A percentile compares a stretch with the other conserved stretches of the same genome.
Evolutionary conservation across 2,888 invertebrate genomes (phyloP).

Genomic region (Carcina quercana): DNA sequence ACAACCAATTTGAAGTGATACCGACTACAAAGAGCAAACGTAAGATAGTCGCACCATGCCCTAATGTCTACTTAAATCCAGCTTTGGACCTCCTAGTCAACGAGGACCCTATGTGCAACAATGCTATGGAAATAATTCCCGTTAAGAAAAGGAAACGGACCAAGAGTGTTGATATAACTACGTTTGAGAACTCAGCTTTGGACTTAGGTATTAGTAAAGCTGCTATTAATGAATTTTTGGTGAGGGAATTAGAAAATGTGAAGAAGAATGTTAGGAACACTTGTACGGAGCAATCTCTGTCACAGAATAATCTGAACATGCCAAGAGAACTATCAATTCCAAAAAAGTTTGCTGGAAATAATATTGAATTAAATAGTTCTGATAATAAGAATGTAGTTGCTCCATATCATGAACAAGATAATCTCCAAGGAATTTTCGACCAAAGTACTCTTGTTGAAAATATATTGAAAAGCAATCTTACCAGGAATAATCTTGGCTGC

Average conservation of each 20-base stretch:
- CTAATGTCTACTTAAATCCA: slow-evolving; percentile 61
- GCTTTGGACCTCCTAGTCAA: slow-evolving; percentile 59
- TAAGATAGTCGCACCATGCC: slow-evolving; percentile 46
- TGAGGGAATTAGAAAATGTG: slow-evolving; percentile 58
- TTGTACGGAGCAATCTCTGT: too few relatives aligned
- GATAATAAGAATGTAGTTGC: too few relatives aligned
- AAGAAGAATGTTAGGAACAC: slow-evolving; percentile 37
- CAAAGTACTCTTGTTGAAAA: neutral
- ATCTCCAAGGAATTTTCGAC: neutral
- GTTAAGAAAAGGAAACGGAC: slow-evolving; percentile 56
- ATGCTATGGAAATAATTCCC: slow-evolving; percentile 62
- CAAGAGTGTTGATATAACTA: slow-evolving; percentile 46
- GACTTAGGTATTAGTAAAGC: slow-evolving; percentile 52
- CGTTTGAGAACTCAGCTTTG: slow-evolving; percentile 60
- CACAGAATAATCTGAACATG: too few relatives aligned
- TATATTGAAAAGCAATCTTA: too few relatives aligned
- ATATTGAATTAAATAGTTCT: neutral
- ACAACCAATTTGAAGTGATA: slow-evolving; percentile 64
- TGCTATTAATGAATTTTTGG: slow-evolving; percentile 51
- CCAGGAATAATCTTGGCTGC: too few relatives aligned
- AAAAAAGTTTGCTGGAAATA: too few relatives aligned
- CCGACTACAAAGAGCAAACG: slow-evolving; percentile 46
- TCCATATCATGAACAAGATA: too few relatives aligned
- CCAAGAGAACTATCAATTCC: too few relatives aligned
- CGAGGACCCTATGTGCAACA: slow-evolving; percentile 67